Conservation (phyloP, 2,113 vertebrate genomes). For the Seriola aureovittata region DNA sequence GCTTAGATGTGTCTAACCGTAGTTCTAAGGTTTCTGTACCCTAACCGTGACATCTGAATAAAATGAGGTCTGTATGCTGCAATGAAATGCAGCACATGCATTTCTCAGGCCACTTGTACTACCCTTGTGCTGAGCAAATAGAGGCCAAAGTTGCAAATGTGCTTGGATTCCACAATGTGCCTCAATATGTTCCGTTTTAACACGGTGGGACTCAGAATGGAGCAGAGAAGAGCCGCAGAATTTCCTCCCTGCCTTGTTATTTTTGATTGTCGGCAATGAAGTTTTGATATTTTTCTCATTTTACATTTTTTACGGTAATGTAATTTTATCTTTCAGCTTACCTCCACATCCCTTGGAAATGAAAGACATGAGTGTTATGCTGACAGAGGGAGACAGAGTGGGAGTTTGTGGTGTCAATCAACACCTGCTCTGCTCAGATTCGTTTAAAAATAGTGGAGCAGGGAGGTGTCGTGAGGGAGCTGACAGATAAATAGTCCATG, state of each 20-base stretch:
- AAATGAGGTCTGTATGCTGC: slow-evolving; percentile 41
- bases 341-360: slow-evolving; percentile 58
- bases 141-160: slow-evolving; percentile 68
- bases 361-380: slow-evolving; percentile 56
- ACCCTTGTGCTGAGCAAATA: slow-evolving; percentile 63
- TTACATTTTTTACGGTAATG: slow-evolving; percentile 45
- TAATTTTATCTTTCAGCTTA: slow-evolving; percentile 64
- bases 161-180: slow-evolving; percentile 48
- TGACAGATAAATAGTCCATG: slow-evolving; percentile 84
- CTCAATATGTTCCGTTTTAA: slow-evolving; percentile 35
- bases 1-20: slow-evolving; percentile 28
- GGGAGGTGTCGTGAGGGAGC: slow-evolving; percentile 64
- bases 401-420: slow-evolving; percentile 80
- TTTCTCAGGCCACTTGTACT: slow-evolving; percentile 45
- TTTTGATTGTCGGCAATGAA: slow-evolving; percentile 45
- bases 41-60: slow-evolving; percentile 52
- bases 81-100: slow-evolving; percentile 51
- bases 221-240: slow-evolving; percentile 21
- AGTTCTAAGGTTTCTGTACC: slow-evolving; percentile 38
- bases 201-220: slow-evolving; percentile 11
- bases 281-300: slow-evolving; percentile 34
- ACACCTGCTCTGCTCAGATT: slow-evolving; percentile 80
- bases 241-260: slow-evolving; percentile 15
- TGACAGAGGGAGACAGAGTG: slow-evolving; percentile 68
- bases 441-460: slow-evolving; percentile 79